Evolutionary conservation across 2,797 vertebrate genomes (phyloP).

Genomic region (Crenichthys baileyi): DNA sequence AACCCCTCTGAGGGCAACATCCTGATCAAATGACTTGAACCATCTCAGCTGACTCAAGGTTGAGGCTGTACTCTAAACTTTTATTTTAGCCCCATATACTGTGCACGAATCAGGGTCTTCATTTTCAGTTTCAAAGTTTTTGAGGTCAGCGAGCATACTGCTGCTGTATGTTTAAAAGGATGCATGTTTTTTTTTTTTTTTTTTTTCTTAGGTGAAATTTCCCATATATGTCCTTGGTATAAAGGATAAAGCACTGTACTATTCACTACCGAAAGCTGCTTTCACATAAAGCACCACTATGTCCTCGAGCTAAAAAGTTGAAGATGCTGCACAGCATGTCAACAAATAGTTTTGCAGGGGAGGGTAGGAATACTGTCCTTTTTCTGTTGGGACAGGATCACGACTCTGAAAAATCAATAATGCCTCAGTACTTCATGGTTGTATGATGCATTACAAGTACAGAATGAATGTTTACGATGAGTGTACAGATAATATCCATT

Average conservation of each 20-base stretch:
- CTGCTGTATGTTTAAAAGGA: slow-evolving; percentile 13
- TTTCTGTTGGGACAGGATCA: slow-evolving; percentile 34
- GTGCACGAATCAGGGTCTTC: background rate
- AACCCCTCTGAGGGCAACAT: background rate
- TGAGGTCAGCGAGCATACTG: slow-evolving; percentile 4
- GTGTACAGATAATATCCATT: slow-evolving; percentile 26
- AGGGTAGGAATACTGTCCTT: slow-evolving; percentile 17
- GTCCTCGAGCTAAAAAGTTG: background rate
- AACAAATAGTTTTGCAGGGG: background rate
- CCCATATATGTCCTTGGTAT: background rate
- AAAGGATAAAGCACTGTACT: background rate
- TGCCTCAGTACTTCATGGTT: slow-evolving; percentile 21
- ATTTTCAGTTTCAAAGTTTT: slow-evolving; percentile 23
- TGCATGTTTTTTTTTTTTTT: background rate
- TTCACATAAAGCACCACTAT: background rate
- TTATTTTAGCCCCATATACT: background rate
- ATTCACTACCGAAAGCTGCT: background rate
- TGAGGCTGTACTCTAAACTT: background rate
- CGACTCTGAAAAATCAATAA: slow-evolving; percentile 54
- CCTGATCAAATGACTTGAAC: background rate
- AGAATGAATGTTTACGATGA: slow-evolving; percentile 40
- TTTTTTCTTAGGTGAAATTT: background rate
- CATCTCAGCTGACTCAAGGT: background rate
- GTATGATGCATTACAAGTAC: slow-evolving; percentile 33
- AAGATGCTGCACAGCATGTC: background rate